A percentile compares a stretch with the other conserved stretches of the same genome.
Conservation (phyloP, 2,797 vertebrate genomes). For the Halcyon smyrnensis region DNA sequence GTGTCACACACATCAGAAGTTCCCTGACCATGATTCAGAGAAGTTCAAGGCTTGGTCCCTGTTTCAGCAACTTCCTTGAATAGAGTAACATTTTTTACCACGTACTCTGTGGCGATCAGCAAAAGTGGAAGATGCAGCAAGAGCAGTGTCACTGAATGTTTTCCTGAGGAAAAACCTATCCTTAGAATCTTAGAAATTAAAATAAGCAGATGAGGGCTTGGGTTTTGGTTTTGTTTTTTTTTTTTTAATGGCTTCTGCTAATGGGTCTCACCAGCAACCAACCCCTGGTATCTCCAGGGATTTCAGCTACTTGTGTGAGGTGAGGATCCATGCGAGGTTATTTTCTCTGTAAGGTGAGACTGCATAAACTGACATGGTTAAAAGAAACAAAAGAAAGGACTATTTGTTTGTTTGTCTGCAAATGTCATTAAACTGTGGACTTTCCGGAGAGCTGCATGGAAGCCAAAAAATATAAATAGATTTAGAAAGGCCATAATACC, state of each 20-base stretch:
- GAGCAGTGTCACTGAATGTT: neutral
- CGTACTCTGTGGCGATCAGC: fast-evolving
- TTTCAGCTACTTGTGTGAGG: neutral
- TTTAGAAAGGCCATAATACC: neutral
- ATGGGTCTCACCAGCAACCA: neutral
- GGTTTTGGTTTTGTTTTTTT: too few relatives aligned
- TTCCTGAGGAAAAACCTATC: neutral
- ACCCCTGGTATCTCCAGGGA: neutral
- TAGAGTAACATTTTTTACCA: neutral
- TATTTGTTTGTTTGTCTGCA: neutral
- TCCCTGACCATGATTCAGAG: neutral
- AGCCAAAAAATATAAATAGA: neutral
- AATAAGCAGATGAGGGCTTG: neutral
- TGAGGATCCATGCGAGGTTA: neutral
- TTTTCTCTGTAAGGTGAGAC: neutral
- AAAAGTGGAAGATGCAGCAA: neutral
- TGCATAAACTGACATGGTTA: neutral
- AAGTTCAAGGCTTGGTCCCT: neutral
- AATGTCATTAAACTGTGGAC: neutral
- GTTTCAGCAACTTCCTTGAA: neutral
- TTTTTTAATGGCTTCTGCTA: neutral
- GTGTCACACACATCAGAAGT: neutral
- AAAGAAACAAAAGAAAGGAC: neutral
- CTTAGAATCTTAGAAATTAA: neutral
- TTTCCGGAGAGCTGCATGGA: neutral